Base-by-base conservation (phyloP, 2,888 invertebrate genomes). In the Sminthurinus aureus region DNA sequence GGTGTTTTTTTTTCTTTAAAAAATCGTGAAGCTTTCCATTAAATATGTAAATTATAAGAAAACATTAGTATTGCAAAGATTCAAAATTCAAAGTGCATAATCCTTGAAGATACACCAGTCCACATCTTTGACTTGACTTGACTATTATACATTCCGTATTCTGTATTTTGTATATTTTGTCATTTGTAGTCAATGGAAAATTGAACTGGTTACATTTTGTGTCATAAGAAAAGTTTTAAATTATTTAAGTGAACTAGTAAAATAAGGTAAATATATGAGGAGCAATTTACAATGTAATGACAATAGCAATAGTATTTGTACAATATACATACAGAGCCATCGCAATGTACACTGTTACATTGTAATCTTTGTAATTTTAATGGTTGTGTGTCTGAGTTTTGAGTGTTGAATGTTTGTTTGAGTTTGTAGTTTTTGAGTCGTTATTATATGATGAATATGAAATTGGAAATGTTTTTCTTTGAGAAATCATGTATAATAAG, bases 401-500 rank as follows among this genome's bases (percentile, higher is more conserved):
- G 58, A 58, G 58, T 58, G 38, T 38, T 58, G 58, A 18, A 15
- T 58, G 58, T 15, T 15, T 58, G 58, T 58, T 38, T 38, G 38
- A 38, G 38, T 38, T 38, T 58, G 13, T n/a, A 18, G 18, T 13
- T 58, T 58, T 58, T 58, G 58, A 58, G 58, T 11, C 58, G 18
- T 58, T 18, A 58, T 58, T 58, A 58, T 58, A 26, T 15, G 22
- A 80, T 80, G 80, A 80, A 80, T 80, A 80, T 80, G 80, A 80
- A 80, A 80, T 80, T 80, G 71, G 38, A 52, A 52, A 80, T 26
- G 51, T 71, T 71, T 79, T 80, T 52, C 52, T 80, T 80, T 38
- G 52, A 71, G 80, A 80, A 80, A 80, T 80, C 80, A 69, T 78
- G 58, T 52, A 80, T 71, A 80, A 80, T 80, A 69, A 67, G 79